Base-by-base conservation (phyloP, 2,113 vertebrate species). In the Terrapene triunguis region DNA sequence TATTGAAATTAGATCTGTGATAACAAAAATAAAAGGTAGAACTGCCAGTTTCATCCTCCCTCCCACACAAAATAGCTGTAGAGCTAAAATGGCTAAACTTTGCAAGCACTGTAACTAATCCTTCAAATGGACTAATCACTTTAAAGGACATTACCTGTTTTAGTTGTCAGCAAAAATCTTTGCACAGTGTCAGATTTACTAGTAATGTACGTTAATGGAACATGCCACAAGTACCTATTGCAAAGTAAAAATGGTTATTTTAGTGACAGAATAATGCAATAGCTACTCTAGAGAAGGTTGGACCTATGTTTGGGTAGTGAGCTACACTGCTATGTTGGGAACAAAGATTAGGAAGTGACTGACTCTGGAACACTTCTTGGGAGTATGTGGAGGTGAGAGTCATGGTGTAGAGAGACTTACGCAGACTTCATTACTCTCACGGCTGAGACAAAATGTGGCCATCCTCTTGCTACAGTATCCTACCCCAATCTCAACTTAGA, bases 151-250 rank as follows among this genome's bases (percentile, higher is more conserved):
- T 96, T 96, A 98, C 98, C 98, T 97, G 97, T 98, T 97, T 97
- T 96, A 76, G 96, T 97, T 80, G 90, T 98, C 87, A 98, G 96
- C 96, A 98, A 90, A 95, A 98, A 98, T 74, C 96, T 97, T 29
- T 98, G 95, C 78, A 98, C 69, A 0, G 13, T 38, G 7, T 96
- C 81, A 44, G 97, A 98, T 92, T 97, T 97, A 92, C 97, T 98
- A 80, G 98, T 98, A 38, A 98, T 89, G 44, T 97, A 98, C 17
- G 98, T 98, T 79, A 98, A 69, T 5, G 98, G 98, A 53, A 98
- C 90, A 69, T 98, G 98, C 98, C 98, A 98, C 76, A 98, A 54
- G 50, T 93, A 96, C 80, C 98, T 98, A 42, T 10, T 88, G 85
- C 19, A 90, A 94, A 82, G 80, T 27, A 95, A 62, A 65, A n/a